Base-by-base conservation (phyloP, 2,888 invertebrate genomes). In the Cryptops parisi region DNA sequence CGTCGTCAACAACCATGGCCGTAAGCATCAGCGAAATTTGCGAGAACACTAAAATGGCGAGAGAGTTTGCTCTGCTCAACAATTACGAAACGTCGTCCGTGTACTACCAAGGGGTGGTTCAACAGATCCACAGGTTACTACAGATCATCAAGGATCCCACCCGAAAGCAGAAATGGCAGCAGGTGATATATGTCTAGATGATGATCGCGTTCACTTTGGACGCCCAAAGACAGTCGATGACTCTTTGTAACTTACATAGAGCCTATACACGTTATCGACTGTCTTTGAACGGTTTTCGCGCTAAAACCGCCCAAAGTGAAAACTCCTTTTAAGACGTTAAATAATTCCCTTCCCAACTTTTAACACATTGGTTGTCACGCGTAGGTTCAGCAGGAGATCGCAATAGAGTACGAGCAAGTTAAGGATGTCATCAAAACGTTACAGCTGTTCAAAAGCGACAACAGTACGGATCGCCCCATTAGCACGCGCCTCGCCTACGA, bases 81-180 rank as follows among this genome's bases (percentile, higher is more conserved):
- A 90, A 93, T 71, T 97, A 97, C 68, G 94, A 96, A 66, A 85
- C 87, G 58, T 86, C 96, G 23, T 78, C 84, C 60, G 86, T 93
- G 55, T 93, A 91, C 71, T 94, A 93, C 68, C 87, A 93, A 69
- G 88, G 89, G 51, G 84, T 87, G 9, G 78, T 94, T 55, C 88
- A 90, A 68, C 87, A 91, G 76, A 82, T 97, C 62, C 84, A 86
- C 63, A 79, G 84, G 63, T 76, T 91, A 56, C 76, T 94, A 44
- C 76, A 78, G 26, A 81, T 82, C 51, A 84, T 88, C 57, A 79
- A 78, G 15, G 89, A 90, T 69, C 81, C 82, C 38, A 77, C 81
- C 55, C 76, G 86, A 58, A 87, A 85, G 70, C 82, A 82, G 55
- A 85, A 85, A 72, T 93, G 91, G 91, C 86, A 83, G 68, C 78